Evolutionary conservation across 1,140 invertebrate genomes (phyloP), one percentile per base, ranked within the genome.

Genomic region (Eupristina koningsbergeri): DNA sequence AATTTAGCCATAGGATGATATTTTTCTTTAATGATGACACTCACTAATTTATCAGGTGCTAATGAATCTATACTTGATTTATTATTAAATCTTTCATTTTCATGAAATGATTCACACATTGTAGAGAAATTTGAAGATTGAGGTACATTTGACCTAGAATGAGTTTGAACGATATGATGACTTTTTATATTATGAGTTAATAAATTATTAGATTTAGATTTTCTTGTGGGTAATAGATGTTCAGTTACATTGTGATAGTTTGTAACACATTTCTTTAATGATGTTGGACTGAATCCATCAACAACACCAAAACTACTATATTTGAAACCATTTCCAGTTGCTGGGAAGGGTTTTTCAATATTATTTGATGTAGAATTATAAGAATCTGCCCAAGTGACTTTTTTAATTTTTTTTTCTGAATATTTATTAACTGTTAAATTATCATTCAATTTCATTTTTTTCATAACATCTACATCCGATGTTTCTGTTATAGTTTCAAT

Each of bases 1-100:
- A 92, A 83, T 67, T 92, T 89, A 0, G 91, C 91, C 64, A 91
- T 87, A 9, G 91, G 91, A 83, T 91, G 89, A 77, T 86, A 87
- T 29, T 90, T 88, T 47, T 91, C 88, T 11, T 90, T 89, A 0
- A 89, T 86, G 39, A 92, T 91, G 22, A 91, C 83, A 81, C 90
- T 88, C 15, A 92, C 83, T 63, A 92, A 88, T 73, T 88, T 86
- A 73, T 91, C 91, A 0, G 91, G 91, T 1, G 90, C 88, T 34
- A 92, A 9, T 0, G 89, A 85, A 53, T 91, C 89, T 34, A 85
- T 81, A 36, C 63, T 81, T 11, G 75, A 73, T 73, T 63, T 50
- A 50, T 81, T 34, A 50, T 61, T 39, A 26, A 47, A 36, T 69
- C 29, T 53, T 82, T 86, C 85, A 75, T 69, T 76, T 29, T 84